Base-by-base conservation (phyloP, 2,888 invertebrate genomes). In the Laspeyria flexula region DNA sequence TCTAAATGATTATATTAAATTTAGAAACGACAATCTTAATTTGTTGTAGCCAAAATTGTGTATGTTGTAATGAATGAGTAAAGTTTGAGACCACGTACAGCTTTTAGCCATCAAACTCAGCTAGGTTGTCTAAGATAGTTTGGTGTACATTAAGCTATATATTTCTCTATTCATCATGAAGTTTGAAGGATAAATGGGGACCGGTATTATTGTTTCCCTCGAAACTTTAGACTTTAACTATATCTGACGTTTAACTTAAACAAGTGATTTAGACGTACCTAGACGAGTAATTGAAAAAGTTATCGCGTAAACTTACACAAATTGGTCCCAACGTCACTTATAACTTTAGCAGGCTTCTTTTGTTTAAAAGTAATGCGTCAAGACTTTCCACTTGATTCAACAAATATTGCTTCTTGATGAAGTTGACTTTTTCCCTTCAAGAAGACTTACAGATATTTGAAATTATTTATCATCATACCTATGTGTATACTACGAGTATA, bases 241-340 rank as follows among this genome's bases (percentile, higher is more conserved):
- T 55, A 62, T 55, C 55, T 46, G 33, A 47, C 55, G 41, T 47
- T 65, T 65, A 60, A 65, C 49, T 59, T 65, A 55, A 60, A 67
- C 53, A 59, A 49, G 51, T 27, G 43, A 10, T 51, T 46, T 43
- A 37, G 55, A 53, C 39, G 56, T 55, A 79, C 71, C 73, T 76
- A 55, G 49, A 56, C 58, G 52, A 66, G 74, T 82, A 79, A 85
- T 85, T 81, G 79, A 72, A 75, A 77, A 85, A 86, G 76, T 85
- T 85, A 43, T 46, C 56, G 61, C 69, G 71, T 77, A 72, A 83
- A 82, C 65, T 82, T 75, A 45, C 47, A 60, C 60, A 79, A 75
- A 80, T 79, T 83, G 74, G 65, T 73, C 73, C 72, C 60, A 63
- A 63, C 66, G 73, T 75, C 75, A 73, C 72, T 75, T 75, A 75